Conservation (phyloP, 2,113 vertebrate species). For the Meriones unguiculatus region DNA sequence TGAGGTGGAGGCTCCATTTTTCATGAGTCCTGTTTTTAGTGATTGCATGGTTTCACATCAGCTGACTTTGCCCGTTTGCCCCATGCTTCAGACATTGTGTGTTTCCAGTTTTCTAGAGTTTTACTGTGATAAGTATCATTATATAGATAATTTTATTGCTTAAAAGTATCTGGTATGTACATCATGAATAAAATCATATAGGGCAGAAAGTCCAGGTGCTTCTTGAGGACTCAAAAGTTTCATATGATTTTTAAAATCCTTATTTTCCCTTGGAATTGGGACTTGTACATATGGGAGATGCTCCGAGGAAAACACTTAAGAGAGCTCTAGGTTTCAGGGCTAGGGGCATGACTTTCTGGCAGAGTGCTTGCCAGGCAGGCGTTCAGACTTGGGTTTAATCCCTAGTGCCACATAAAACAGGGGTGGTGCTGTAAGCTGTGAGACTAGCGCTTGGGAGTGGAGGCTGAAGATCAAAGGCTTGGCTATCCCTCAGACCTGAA, state of each 20-base stretch:
- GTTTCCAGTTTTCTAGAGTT: conserved; percentile 47
- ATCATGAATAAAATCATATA: conserved; percentile 6
- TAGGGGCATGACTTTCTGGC: no score
- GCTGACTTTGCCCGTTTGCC: conserved; percentile 21
- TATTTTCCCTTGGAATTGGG: no score
- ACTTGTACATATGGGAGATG: not conserved
- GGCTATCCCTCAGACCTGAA: not conserved
- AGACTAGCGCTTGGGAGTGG: not conserved
- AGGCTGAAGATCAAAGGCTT: not conserved
- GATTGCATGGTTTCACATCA: conserved; percentile 66
- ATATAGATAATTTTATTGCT: conserved; percentile 17
- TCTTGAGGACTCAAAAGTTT: not conserved
- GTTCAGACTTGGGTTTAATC: not conserved
- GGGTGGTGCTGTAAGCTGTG: not conserved
- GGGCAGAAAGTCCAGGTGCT: not conserved
- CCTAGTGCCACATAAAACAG: not conserved
- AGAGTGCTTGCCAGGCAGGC: not conserved
- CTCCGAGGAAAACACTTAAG: not conserved
- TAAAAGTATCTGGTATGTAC: not conserved
- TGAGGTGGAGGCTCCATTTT: conserved; percentile 32
- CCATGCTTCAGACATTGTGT: conserved; percentile 23
- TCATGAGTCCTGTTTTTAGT: conserved; percentile 54
- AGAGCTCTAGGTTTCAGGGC: not conserved
- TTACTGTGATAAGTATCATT: not conserved
- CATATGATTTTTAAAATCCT: not conserved